Evolutionary conservation across 2,113 vertebrate species (phyloP).

Genomic region (Atlantisia rogersi): DNA sequence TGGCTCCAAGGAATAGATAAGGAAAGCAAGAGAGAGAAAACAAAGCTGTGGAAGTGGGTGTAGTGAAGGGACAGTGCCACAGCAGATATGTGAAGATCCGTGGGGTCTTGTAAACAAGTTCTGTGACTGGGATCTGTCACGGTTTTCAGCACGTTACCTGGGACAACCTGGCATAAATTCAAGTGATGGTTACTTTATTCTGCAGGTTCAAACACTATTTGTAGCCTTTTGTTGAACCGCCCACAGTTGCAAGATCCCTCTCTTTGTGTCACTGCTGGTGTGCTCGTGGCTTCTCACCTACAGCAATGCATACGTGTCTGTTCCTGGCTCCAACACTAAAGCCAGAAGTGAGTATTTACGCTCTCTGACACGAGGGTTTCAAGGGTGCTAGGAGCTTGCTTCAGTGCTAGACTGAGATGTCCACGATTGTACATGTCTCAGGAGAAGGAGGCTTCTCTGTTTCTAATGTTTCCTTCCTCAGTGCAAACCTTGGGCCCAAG

Average conservation of each 20-base stretch:
- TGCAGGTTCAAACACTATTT: not conserved
- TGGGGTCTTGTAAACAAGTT: not conserved
- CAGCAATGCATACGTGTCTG: not conserved
- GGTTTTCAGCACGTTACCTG: not conserved
- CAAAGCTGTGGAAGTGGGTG: not conserved
- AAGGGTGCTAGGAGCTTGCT: not conserved
- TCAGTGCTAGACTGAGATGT: rapidly evolving
- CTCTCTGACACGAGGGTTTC: not conserved
- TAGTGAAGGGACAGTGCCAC: not conserved
- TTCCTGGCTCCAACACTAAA: not conserved
- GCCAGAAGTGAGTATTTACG: not conserved
- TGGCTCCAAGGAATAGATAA: not conserved
- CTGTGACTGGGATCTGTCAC: not conserved
- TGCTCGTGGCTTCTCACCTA: not conserved
- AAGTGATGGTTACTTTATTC: not conserved
- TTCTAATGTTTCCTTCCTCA: not conserved
- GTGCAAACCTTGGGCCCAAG: not conserved
- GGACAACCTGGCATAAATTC: not conserved
- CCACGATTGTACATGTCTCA: not conserved
- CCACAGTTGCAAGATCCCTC: not conserved
- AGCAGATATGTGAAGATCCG: not conserved
- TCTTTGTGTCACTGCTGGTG: not conserved
- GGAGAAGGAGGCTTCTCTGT: not conserved
- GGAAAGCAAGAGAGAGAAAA: not conserved
- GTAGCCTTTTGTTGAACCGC: not conserved